A percentile compares a stretch with the other conserved stretches of the same genome.
These are phyloP conservation scores for Microhierax caerulescens DNA, from an alignment of 2,797 vertebrate genomes.

Conservation along the genomic window DNA sequence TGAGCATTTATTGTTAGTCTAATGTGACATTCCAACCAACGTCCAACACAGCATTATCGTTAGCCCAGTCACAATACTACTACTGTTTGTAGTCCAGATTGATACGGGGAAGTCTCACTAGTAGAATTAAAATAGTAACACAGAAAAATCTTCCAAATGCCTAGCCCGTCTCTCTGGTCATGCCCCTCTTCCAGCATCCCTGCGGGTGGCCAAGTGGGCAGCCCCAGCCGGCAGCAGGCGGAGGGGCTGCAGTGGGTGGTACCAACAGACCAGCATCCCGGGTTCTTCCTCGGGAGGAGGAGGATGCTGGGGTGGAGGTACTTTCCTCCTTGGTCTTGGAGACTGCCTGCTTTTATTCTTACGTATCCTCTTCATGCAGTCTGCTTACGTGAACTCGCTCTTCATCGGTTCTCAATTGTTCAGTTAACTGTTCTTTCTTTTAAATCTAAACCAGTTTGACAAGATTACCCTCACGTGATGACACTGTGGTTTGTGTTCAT, in stretches of 20 bases:
- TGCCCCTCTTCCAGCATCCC: background rate
- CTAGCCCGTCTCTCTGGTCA: background rate
- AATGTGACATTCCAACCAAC: background rate
- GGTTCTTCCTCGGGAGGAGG: background rate
- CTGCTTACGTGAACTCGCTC: background rate
- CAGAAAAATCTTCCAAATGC: background rate
- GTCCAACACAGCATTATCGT: background rate
- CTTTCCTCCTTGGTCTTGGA: background rate
- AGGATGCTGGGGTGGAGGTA: background rate
- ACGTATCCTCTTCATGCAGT: background rate
- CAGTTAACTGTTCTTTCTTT: background rate
- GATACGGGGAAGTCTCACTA: background rate
- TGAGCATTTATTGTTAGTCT: background rate
- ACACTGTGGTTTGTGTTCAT: background rate
- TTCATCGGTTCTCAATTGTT: background rate
- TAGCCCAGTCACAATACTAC: background rate
- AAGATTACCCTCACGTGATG: background rate
- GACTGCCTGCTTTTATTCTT: background rate
- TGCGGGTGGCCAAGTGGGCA: background rate
- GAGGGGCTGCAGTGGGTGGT: background rate
- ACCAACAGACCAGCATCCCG: background rate
- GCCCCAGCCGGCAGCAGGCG: background rate
- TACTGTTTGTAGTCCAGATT: background rate
- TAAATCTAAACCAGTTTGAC: background rate
- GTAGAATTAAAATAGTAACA: background rate